These are phyloP conservation scores for Brachypodius melanocephalos DNA, from an alignment of 2,113 vertebrate genomes.

Conservation along the genomic window DNA sequence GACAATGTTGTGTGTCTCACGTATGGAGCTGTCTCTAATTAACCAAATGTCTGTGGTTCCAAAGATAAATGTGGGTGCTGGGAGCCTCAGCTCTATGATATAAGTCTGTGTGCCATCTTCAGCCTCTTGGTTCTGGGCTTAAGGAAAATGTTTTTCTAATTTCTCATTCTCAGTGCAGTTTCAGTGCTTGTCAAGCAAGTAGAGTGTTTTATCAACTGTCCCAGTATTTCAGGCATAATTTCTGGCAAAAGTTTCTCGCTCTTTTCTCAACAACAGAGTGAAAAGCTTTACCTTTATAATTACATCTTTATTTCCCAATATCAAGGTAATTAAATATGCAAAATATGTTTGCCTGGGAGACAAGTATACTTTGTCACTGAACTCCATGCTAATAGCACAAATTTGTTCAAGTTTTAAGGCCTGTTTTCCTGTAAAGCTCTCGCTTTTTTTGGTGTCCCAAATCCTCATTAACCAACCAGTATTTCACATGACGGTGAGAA, in stretches of 20 bases:
- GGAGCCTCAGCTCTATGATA: background rate
- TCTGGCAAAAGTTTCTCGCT: background rate
- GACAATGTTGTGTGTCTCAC: background rate
- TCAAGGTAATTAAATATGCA: background rate
- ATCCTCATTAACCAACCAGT: background rate
- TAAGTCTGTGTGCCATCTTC: background rate
- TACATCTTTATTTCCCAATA: background rate
- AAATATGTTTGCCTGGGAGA: background rate
- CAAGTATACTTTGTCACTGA: background rate
- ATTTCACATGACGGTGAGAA: background rate
- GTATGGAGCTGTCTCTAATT: constrained; percentile 35
- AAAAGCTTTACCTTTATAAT: background rate
- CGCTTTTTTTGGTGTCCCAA: background rate
- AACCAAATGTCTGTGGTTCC: background rate
- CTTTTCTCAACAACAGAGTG: background rate
- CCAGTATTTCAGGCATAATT: background rate
- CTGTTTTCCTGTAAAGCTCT: background rate
- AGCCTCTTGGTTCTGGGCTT: background rate
- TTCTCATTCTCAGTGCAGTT: background rate
- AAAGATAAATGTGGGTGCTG: background rate
- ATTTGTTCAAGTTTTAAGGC: background rate
- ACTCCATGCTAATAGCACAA: background rate
- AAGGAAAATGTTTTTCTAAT: background rate
- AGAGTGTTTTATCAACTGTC: background rate
- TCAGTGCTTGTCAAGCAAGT: background rate